Evolutionary conservation across 2,797 vertebrate species (phyloP).

Genomic region (Argya squamiceps): DNA sequence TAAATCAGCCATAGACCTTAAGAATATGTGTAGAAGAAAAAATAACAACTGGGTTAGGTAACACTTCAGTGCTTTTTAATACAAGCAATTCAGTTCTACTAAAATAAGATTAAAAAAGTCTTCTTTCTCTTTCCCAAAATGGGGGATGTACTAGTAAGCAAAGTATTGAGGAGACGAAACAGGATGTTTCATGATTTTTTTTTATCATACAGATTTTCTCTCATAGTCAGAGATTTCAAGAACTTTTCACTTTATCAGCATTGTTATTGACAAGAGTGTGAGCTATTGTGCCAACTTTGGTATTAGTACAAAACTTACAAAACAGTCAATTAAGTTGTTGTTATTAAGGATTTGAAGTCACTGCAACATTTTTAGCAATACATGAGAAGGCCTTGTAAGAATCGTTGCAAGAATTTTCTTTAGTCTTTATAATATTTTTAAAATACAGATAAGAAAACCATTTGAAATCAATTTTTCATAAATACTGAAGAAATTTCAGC

Average conservation of each 20-base stretch:
- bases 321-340: neutral
- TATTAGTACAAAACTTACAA: neutral
- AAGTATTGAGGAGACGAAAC: neutral
- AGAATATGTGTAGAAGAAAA: neutral
- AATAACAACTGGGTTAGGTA: neutral
- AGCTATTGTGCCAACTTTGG: neutral
- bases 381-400: fast-evolving
- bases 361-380: neutral
- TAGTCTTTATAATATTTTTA: neutral
- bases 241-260: neutral
- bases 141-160: neutral
- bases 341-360: neutral
- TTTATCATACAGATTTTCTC: neutral
- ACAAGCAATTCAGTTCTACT: neutral
- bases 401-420: neutral
- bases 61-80: neutral
- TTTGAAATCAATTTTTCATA: neutral
- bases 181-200: neutral
- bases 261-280: neutral
- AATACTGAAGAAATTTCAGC: neutral
- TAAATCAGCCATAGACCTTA: neutral
- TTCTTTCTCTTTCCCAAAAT: neutral
- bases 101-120: neutral
- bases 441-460: neutral
- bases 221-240: neutral